Evolutionary conservation across 2,797 vertebrate genomes (phyloP).

Genomic region (Chrosomus eos): DNA sequence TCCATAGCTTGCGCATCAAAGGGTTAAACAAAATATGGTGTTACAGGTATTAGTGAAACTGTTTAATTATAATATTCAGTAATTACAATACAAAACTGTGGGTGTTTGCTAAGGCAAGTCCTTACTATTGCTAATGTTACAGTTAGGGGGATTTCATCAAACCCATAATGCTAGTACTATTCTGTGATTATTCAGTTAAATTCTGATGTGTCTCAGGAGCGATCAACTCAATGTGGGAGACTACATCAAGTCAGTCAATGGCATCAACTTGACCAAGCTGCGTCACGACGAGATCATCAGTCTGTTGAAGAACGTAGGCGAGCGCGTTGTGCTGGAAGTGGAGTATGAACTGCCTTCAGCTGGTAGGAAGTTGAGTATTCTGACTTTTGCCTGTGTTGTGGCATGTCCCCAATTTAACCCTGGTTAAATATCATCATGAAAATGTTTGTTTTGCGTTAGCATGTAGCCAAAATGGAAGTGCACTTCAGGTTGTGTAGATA

Average conservation of each 20-base stretch:
- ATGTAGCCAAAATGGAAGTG: not conserved
- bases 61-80: not conserved
- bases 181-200: not conserved
- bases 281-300: conserved; percentile 97
- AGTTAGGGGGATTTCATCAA: not conserved
- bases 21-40: not conserved
- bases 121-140: not conserved
- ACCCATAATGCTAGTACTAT: not conserved
- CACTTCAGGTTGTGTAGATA: conserved; percentile 5
- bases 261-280: conserved; percentile 93
- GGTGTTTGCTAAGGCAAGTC: not conserved
- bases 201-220: conserved; percentile 78
- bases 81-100: not conserved
- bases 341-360: conserved; percentile 95
- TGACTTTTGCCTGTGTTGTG: conserved; percentile 51
- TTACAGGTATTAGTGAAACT: not conserved
- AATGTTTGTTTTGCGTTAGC: not conserved
- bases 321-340: conserved; percentile 95
- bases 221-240: conserved; percentile 95
- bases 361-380: conserved; percentile 76
- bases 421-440: not conserved
- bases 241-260: conserved; percentile 96
- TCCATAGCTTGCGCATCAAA: no score
- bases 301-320: conserved; percentile 94
- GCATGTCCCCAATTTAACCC: not conserved